phyloP scores from a whole-genome alignment of 2,113 vertebrate genomes.

The Ascaphus truei region DNA sequence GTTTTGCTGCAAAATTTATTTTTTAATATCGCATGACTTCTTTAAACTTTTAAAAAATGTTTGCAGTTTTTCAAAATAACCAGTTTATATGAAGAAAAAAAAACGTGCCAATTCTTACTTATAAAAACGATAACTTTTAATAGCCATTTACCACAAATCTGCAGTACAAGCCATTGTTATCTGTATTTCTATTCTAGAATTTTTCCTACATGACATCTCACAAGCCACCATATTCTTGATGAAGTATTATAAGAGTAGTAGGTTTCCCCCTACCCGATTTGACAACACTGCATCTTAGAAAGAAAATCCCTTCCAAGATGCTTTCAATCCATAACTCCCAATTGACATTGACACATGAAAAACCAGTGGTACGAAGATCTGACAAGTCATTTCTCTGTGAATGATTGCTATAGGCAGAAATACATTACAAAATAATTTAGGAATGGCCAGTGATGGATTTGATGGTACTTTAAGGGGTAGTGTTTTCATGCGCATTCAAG shows the following conservation, averaged over 20 bases:
- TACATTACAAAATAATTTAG: constrained; percentile 25
- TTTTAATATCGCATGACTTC: no score
- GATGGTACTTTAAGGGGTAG: constrained; percentile 4
- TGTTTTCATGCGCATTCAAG: constrained; percentile 9
- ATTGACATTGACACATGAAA: constrained; percentile 32
- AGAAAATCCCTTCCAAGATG: constrained; percentile 3
- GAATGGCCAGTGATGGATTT: constrained; percentile 27
- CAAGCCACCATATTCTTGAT: neutral
- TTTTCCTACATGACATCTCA: no score
- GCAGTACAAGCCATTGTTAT: no score
- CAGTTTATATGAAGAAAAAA: no score
- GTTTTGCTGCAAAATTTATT: no score
- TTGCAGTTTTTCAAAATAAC: no score
- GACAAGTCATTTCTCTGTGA: constrained; percentile 25
- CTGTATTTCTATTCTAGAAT: no score
- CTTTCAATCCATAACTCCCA: constrained; percentile 17
- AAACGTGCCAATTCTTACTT: no score
- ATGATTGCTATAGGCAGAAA: constrained; percentile 31
- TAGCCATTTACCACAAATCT: no score
- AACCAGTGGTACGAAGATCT: constrained; percentile 21
- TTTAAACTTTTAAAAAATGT: no score
- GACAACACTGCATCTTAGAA: neutral
- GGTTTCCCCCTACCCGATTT: neutral
- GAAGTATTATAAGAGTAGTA: neutral
- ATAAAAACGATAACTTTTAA: no score